Evolutionary conservation across 2,888 invertebrate species (phyloP), one percentile per base, ranked within the genome.

Genomic region (Odontothrips loti): DNA sequence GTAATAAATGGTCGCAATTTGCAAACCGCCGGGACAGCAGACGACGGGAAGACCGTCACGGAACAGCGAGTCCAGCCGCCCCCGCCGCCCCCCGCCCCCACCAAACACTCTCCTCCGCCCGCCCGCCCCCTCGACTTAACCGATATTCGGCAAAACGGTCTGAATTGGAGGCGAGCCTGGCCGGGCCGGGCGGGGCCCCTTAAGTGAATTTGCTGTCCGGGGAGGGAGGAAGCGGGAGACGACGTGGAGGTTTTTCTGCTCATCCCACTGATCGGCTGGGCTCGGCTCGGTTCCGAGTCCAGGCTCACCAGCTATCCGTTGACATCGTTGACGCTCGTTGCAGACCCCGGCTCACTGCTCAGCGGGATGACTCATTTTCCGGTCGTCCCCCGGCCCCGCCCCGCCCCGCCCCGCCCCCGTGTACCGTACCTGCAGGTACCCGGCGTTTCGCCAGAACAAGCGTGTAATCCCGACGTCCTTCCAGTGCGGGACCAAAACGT

Each of bases 1-100:
- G 68, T 75, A 75, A 75, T 75, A 75, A 75, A 75, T 75, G 68
- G 68, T 27, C 23, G 27, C 68, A 75, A 75, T 75, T 75, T 75
- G 68, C 68, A 75, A 75, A 27, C 15, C n/a, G 58, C 34, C 58
- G 58, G 58, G 58, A 58, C 58, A 58, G 34, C 34, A 43, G 34
- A 43, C 34, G 58, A 58, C 68, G 68, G 68, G 23, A 75, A 12
- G 68, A 75, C 23, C 27, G 68, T 75, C 68, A 75, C 68, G 68
- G 68, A 75, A 75, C 68, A 75, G 68, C 68, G 68, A 58, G n/a
- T 58, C 20, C 58, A 58, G 58, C 58, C 8, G 17, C 58, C 58
- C 58, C 58, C 58, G 58, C 58, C 58, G n/a, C 58, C 20, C 58
- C 58, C 58, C 58, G 58, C 58, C 58, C 58, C 58, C 23, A 43